Conservation (phyloP, 2,888 invertebrate genomes). For the Branchinecta sandiegonensis region DNA sequence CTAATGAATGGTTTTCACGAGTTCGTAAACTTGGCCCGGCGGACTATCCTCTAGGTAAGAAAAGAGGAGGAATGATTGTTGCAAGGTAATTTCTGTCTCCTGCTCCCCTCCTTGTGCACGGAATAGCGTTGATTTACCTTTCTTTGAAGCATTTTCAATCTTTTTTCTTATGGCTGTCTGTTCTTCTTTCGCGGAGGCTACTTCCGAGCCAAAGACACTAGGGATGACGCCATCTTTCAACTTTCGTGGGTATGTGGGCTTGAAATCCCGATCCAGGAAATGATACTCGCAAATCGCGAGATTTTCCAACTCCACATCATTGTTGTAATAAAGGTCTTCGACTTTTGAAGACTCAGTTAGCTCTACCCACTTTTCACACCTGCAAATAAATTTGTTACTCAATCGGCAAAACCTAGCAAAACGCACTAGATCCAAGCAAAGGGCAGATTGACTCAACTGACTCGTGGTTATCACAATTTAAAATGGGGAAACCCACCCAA, state of each 20-base stretch:
- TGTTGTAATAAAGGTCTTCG: not conserved
- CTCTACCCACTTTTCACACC: constrained; percentile 14
- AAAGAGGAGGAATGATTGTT: too few species aligned
- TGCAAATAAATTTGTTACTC: not conserved
- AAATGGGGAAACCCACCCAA: too few species aligned
- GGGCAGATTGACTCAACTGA: too few species aligned
- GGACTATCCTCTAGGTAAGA: too few species aligned
- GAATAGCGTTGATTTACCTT: not conserved
- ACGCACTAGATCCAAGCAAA: too few species aligned
- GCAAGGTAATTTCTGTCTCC: too few species aligned
- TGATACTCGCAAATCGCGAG: not conserved
- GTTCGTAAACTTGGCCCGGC: too few species aligned
- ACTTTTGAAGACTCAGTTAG: not conserved
- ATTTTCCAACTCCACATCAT: not conserved
- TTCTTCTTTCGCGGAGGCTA: not conserved
- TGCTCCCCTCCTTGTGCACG: too few species aligned
- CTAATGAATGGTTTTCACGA: too few species aligned
- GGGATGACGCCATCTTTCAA: not conserved
- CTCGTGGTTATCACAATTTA: too few species aligned
- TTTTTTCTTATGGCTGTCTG: not conserved
- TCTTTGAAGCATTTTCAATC: constrained; percentile 11
- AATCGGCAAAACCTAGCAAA: not conserved
- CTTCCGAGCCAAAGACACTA: not conserved
- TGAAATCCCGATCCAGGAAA: not conserved
- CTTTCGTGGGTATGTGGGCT: constrained; percentile 8